These are phyloP conservation scores for Lepidurus apus DNA, from an alignment of 1,140 invertebrate species.

Conservation along the genomic window DNA sequence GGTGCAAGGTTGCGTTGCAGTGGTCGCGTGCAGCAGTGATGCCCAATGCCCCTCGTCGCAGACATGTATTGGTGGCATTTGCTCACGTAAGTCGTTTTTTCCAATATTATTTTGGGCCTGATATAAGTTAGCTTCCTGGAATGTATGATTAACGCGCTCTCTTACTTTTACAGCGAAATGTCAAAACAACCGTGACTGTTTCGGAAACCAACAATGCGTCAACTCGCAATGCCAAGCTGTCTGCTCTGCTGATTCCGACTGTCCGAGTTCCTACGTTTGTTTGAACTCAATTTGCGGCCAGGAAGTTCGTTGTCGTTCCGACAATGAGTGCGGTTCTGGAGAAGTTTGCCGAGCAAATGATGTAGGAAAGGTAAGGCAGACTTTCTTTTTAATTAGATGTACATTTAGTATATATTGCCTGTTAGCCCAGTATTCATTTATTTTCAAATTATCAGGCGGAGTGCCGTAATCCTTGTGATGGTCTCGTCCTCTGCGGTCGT, in stretches of 20 bases:
- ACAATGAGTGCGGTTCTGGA: conserved; percentile 62
- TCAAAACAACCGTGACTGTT: conserved; percentile 68
- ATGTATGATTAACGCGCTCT: conserved; percentile 32
- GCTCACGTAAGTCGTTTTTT: conserved; percentile 54
- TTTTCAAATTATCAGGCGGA: conserved; percentile 46
- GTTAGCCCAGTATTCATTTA: conserved; percentile 31
- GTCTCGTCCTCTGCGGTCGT: conserved; percentile 63
- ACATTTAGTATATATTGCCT: too few relatives aligned
- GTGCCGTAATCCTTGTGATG: conserved; percentile 64
- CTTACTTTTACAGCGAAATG: conserved; percentile 55
- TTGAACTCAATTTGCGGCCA: conserved; percentile 53
- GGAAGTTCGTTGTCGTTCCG: conserved; percentile 62
- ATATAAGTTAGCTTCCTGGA: background rate
- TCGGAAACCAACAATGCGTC: conserved; percentile 71
- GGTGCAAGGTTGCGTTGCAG: conserved; percentile 67
- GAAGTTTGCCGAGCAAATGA: conserved; percentile 63
- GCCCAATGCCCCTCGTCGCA: conserved; percentile 71
- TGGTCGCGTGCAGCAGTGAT: conserved; percentile 64
- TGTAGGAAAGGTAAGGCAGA: conserved; percentile 50
- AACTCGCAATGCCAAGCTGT: conserved; percentile 67
- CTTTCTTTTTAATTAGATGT: conserved; percentile 23
- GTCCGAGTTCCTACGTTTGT: conserved; percentile 74
- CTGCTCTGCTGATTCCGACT: conserved; percentile 66
- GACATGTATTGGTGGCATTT: conserved; percentile 73
- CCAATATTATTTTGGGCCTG: too few relatives aligned